Percentiles rank a stretch among this genome's conserved stretches.
Evolutionary conservation across 2,113 vertebrate genomes (phyloP).

Genomic region (Nicator chloris): DNA sequence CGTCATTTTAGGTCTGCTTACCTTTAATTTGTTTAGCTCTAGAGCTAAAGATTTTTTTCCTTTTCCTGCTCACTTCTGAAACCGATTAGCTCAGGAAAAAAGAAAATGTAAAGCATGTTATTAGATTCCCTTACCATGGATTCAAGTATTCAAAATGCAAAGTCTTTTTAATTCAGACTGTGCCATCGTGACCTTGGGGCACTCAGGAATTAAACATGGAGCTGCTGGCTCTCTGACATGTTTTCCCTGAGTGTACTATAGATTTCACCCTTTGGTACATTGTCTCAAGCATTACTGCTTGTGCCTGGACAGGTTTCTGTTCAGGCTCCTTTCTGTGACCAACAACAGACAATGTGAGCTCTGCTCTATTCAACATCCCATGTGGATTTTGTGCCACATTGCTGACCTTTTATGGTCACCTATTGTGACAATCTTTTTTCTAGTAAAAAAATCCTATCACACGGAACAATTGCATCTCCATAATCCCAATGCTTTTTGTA

Average conservation of each 20-base stretch:
- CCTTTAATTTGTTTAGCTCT: neutral
- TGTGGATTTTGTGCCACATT: neutral
- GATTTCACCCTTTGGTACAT: neutral
- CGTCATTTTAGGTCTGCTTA: neutral
- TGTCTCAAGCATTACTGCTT: neutral
- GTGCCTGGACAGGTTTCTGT: neutral
- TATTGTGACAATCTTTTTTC: neutral
- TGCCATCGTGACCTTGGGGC: neutral
- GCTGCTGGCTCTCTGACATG: neutral
- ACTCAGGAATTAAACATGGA: neutral
- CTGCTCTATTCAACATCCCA: neutral
- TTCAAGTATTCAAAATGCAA: neutral
- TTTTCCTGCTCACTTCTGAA: neutral
- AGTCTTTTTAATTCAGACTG: neutral
- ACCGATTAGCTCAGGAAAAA: neutral
- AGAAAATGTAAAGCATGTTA: rapidly evolving
- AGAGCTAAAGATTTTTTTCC: neutral
- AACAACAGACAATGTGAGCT: neutral
- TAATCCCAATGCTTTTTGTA: neutral
- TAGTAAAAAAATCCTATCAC: neutral
- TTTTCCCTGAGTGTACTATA: neutral
- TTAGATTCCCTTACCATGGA: neutral
- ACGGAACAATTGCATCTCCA: neutral
- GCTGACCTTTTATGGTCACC: neutral
- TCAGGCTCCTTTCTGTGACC: neutral